These are phyloP conservation scores for Grammomys surdaster DNA, from an alignment of 2,113 vertebrate species.

Conservation along the genomic window DNA sequence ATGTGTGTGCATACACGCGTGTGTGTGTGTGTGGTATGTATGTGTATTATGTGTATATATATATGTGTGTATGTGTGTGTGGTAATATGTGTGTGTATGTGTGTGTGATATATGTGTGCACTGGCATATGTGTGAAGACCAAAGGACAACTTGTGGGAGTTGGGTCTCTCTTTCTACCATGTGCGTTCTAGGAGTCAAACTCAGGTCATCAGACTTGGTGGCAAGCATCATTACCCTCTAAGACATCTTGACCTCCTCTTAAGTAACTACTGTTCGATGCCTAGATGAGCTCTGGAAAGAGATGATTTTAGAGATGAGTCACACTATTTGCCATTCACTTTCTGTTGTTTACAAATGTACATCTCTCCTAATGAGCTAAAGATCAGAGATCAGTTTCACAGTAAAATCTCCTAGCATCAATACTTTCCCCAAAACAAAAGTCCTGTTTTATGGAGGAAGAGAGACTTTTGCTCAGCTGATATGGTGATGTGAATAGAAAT, in stretches of 20 bases:
- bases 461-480: not conserved
- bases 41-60: not conserved
- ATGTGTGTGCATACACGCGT: not conserved
- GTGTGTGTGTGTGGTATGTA: not conserved
- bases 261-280: not conserved
- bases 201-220: not conserved
- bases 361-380: not conserved
- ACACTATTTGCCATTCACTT: not conserved
- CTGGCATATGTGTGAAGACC: not conserved
- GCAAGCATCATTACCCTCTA: not conserved
- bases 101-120: not conserved
- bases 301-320: not conserved
- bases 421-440: not conserved
- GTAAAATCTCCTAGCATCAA: not conserved
- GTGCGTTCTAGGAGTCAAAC: not conserved
- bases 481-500: not conserved
- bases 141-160: not conserved
- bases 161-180: not conserved
- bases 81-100: no score
- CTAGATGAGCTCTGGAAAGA: not conserved
- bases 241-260: not conserved
- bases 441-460: not conserved
- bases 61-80: not conserved
- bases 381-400: not conserved
- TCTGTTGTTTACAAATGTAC: not conserved